A percentile compares a stretch with the other conserved stretches of the same genome.
These are phyloP conservation scores for Molanna angustata DNA, from an alignment of 2,888 invertebrate genomes.

Conservation along the genomic window DNA sequence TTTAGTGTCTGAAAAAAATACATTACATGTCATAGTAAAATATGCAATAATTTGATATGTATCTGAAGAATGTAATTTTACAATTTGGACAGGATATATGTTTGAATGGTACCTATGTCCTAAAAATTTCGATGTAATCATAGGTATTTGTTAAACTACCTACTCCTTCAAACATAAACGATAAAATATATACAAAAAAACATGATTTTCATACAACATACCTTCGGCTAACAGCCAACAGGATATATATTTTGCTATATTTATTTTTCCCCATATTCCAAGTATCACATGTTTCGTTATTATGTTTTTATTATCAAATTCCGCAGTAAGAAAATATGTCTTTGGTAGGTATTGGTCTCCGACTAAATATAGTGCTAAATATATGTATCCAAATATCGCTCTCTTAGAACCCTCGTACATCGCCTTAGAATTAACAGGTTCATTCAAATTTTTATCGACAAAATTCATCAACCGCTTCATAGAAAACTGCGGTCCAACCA, in stretches of 20 bases:
- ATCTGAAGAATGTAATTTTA: no score
- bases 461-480: slow-evolving; percentile 79
- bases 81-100: no score
- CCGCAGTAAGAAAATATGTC: slow-evolving; percentile 65
- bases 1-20: no score
- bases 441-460: slow-evolving; percentile 63
- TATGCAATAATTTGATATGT: no score
- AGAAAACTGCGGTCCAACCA: slow-evolving; percentile 94
- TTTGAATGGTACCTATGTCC: no score
- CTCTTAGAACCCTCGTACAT: slow-evolving; percentile 58
- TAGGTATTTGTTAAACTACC: no score
- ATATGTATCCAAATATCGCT: slow-evolving; percentile 65
- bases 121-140: no score
- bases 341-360: slow-evolving; percentile 69
- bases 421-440: slow-evolving; percentile 40
- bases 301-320: slow-evolving; percentile 55
- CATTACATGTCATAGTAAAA: no score
- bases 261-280: slow-evolving; percentile 82
- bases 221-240: slow-evolving; percentile 92
- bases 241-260: slow-evolving; percentile 88
- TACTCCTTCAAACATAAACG: no score
- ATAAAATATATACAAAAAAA: no score
- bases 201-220: no score
- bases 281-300: slow-evolving; percentile 63
- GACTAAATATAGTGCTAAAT: slow-evolving; percentile 71